Conservation (phyloP, 2,797 vertebrate genomes). For the Darevskia mixta region DNA sequence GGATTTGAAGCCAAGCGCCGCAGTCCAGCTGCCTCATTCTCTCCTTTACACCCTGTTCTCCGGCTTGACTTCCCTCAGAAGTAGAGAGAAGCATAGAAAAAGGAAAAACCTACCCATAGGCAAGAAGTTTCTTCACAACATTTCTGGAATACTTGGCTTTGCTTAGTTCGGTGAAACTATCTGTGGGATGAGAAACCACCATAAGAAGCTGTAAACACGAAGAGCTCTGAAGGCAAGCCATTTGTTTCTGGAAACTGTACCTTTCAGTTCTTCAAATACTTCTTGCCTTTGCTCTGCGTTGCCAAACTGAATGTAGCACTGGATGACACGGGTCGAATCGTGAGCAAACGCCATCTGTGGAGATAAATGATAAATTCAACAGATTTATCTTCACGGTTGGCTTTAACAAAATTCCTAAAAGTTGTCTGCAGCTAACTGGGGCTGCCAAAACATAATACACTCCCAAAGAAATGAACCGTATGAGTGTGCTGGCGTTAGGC, state of each 20-base stretch:
- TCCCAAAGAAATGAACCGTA: background rate
- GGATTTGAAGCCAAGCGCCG: background rate
- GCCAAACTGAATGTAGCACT: conserved; percentile 93
- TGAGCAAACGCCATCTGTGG: conserved; percentile 93
- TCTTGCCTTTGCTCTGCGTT: conserved; percentile 87
- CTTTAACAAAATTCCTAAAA: background rate
- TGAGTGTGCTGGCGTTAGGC: no score
- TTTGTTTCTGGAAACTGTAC: conserved; percentile 71
- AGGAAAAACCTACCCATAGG: conserved; percentile 91
- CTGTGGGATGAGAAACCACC: conserved; percentile 74
- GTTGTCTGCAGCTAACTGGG: background rate
- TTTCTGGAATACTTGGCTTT: conserved; percentile 95
- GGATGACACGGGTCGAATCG: conserved; percentile 93
- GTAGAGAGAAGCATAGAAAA: background rate
- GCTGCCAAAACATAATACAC: background rate
- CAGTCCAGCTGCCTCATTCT: background rate
- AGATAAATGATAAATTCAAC: conserved; percentile 23
- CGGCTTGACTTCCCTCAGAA: background rate
- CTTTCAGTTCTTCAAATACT: conserved; percentile 90
- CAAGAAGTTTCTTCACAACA: conserved; percentile 95
- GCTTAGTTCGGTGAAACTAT: conserved; percentile 85
- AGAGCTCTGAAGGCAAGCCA: background rate
- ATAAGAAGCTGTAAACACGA: background rate
- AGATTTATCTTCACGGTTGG: background rate
- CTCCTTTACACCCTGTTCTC: background rate